Evolutionary conservation across 1,140 invertebrate genomes (phyloP), one percentile per base, ranked within the genome.

Genomic region (Anastrepha ludens): DNA sequence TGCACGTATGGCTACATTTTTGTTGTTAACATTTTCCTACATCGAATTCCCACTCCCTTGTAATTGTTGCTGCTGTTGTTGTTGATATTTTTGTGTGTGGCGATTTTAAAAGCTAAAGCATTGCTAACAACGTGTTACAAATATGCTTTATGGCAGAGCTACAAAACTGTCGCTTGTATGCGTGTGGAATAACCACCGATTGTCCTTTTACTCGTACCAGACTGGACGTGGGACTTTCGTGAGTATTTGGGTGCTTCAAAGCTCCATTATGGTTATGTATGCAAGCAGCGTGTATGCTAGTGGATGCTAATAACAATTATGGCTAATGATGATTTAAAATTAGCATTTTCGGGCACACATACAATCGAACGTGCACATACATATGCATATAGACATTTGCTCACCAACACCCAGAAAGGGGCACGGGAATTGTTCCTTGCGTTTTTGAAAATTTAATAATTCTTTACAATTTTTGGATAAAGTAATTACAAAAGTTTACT

Each of bases 321-420:
- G 39, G 15, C 47, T 86, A 86, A 86, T 62, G 59, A 86, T 86
- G 50, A 86, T 86, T 86, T 86, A 62, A 62, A 86, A 60, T 60
- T 59, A 44, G 50, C 29, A 86, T 60, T 62, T 6, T 3, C 50
- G 15, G 5, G 11, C 70, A 47, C 15, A 7, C 39, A 41, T 17
- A 47, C 44, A 59, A 0, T 39, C 20, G 20, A 17, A 58, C 8
- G 59, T 8, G 20, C 81, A 47, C 55, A n/a, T 2, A 7, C 58
- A 60, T 29, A 86, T 17, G 17, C 85, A 86, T 41, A 86, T 29
- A 62, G 7, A 85, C 59, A 58, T 17, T 17, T n/a, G 62, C 20
- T 39, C 20, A 60, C 20, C 13, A 47, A 81, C 44, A 81, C 7
- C n/a, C 41, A 74, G 29, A 7, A 9, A 41, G 67, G 3, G 41